Conservation (phyloP, 2,113 vertebrate species). For the Morone saxatilis region DNA sequence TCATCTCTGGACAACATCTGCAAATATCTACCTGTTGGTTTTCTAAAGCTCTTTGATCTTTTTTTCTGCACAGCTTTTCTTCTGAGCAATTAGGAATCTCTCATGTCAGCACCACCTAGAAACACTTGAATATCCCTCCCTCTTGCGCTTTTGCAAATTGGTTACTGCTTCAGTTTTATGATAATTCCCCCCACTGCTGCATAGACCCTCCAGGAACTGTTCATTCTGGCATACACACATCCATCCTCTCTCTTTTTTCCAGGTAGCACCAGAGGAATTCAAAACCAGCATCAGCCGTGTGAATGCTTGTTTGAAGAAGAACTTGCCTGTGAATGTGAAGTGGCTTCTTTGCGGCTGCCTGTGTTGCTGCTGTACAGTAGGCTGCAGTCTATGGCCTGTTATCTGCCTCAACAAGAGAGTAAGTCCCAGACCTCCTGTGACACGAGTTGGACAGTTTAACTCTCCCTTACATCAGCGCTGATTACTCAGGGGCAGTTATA, state of each 20-base stretch:
- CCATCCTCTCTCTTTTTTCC: slow-evolving; percentile 5
- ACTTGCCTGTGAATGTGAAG: slow-evolving; percentile 96
- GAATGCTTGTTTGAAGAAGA: slow-evolving; percentile 96
- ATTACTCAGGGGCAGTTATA: slow-evolving; percentile 71
- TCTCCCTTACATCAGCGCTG: slow-evolving; percentile 67
- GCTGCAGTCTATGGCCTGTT: slow-evolving; percentile 99
- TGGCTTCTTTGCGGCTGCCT: slow-evolving; percentile 98
- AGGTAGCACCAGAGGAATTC: slow-evolving; percentile 99
- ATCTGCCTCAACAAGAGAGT: slow-evolving; percentile 99
- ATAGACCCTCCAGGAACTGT: not conserved
- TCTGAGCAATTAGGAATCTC: slow-evolving; percentile 52
- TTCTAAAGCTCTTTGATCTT: slow-evolving; percentile 75
- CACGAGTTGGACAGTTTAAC: slow-evolving; percentile 46
- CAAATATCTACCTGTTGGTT: slow-evolving; percentile 77
- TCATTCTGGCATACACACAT: not conserved
- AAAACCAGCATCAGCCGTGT: slow-evolving; percentile 96
- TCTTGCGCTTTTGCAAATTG: not conserved
- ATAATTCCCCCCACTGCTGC: not conserved
- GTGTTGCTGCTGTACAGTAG: slow-evolving; percentile 98
- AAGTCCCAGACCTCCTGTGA: slow-evolving; percentile 76
- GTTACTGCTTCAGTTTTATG: not conserved
- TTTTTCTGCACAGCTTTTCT: slow-evolving; percentile 35
- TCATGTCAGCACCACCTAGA: slow-evolving; percentile 26
- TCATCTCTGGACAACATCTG: slow-evolving; percentile 81
- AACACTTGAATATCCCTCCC: slow-evolving; percentile 13